Evolutionary conservation across 2,797 vertebrate species (phyloP).

Genomic region (Takifugu ocellatus): DNA sequence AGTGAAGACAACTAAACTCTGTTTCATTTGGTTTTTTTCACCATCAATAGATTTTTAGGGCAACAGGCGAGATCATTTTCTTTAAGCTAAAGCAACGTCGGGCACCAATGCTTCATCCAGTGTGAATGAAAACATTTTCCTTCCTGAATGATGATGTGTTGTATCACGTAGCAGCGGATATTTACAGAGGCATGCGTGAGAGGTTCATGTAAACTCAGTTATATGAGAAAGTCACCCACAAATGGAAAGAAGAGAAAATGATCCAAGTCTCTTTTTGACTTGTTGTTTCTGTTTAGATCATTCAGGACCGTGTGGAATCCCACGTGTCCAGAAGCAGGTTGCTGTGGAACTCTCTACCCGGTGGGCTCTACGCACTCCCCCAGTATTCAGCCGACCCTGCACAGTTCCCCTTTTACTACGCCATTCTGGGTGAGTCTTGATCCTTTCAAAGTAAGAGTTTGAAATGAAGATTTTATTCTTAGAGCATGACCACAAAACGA

Average conservation of each 20-base stretch:
- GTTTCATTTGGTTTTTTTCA: no score
- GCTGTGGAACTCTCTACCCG: slow-evolving; percentile 80
- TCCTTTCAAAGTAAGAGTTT: neutral
- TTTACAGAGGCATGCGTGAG: neutral
- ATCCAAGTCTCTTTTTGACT: neutral
- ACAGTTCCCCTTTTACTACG: slow-evolving; percentile 80
- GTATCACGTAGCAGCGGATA: neutral
- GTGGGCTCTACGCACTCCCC: slow-evolving; percentile 77
- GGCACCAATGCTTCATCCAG: no score
- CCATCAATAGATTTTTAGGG: neutral
- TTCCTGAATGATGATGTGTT: no score
- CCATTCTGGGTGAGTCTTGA: slow-evolving; percentile 71
- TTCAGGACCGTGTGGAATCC: slow-evolving; percentile 75
- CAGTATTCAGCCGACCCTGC: slow-evolving; percentile 76
- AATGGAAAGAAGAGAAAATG: no score
- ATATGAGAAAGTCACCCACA: no score
- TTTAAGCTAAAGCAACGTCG: no score
- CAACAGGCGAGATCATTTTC: no score
- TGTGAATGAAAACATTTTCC: no score
- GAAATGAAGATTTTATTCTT: neutral
- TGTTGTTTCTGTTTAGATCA: slow-evolving; percentile 60
- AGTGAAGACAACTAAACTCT: no score
- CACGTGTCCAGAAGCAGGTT: slow-evolving; percentile 73
- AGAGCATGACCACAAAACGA: no score
- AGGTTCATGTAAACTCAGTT: neutral